Conservation (phyloP, 2,888 invertebrate genomes). For the Ophioninae sp. region DNA sequence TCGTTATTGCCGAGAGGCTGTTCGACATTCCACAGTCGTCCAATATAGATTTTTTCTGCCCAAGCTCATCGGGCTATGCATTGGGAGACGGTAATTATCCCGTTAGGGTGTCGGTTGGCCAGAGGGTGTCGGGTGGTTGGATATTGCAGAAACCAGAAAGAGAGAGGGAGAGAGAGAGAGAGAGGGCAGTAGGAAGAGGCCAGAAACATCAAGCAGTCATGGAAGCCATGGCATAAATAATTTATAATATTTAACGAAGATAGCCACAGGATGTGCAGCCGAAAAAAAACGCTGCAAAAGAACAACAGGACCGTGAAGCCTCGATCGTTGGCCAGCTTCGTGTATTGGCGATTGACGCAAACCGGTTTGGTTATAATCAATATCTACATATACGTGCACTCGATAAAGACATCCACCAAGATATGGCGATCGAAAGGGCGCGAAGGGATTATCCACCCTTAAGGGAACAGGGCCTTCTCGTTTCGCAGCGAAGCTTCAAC, state of each 20-base stretch:
- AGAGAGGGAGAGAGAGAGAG: neutral
- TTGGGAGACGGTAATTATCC: constrained; percentile 42
- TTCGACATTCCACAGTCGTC: constrained; percentile 12
- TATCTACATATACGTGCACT: neutral
- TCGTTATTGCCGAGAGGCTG: constrained; percentile 13
- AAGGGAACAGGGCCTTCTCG: constrained; percentile 3
- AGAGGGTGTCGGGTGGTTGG: neutral
- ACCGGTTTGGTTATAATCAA: constrained; percentile 1
- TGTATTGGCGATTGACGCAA: constrained; percentile 43
- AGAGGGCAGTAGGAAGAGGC: neutral
- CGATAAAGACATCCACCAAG: neutral
- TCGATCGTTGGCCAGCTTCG: constrained; percentile 10
- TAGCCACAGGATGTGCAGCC: constrained; percentile 17
- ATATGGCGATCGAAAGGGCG: constrained; percentile 2
- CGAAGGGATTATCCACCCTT: neutral
- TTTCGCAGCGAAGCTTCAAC: neutral
- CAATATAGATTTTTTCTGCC: constrained; percentile 24
- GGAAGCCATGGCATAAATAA: constrained; percentile 50
- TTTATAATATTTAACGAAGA: constrained; percentile 60
- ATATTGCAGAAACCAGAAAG: constrained; percentile 1
- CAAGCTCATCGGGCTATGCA: constrained; percentile 18
- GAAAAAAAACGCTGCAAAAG: constrained; percentile 30
- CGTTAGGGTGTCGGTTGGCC: constrained; percentile 25
- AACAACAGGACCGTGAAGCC: constrained; percentile 22
- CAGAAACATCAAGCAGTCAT: constrained; percentile 22